Evolutionary conservation across 2,888 invertebrate genomes (phyloP).

Genomic region (Biston betularia): DNA sequence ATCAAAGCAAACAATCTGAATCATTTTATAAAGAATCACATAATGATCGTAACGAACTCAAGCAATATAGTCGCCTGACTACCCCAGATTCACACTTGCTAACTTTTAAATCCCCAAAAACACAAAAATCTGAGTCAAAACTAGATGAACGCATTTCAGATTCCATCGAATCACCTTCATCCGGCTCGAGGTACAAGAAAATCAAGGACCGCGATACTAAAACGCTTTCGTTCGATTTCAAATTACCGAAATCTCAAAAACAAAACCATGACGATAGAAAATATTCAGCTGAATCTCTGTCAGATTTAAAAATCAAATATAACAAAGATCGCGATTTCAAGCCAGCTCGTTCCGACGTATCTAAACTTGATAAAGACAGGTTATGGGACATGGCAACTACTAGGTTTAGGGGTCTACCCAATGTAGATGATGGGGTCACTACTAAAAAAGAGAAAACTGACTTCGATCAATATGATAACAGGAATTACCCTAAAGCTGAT

Average conservation of each 20-base stretch:
- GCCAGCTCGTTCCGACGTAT: background rate
- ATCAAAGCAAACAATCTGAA: background rate
- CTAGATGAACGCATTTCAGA: background rate
- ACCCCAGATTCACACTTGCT: background rate
- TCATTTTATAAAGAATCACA: background rate
- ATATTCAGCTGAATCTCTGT: background rate
- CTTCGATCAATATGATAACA: conserved; percentile 31
- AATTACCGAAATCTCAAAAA: background rate
- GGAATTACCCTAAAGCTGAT: conserved; percentile 21
- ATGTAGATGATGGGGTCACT: background rate
- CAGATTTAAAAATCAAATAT: background rate
- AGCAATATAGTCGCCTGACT: too few species aligned
- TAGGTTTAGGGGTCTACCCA: background rate
- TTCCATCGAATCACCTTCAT: background rate
- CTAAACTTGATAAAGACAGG: background rate
- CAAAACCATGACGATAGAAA: background rate
- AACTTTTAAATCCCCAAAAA: background rate
- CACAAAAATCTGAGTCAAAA: background rate
- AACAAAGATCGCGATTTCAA: background rate
- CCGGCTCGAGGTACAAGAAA: background rate
- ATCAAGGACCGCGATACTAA: background rate
- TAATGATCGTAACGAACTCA: background rate
- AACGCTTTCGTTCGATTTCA: background rate
- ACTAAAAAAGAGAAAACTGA: conserved; percentile 22
- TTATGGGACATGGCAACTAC: conserved; percentile 4